These are phyloP conservation scores for Eciton burchellii DNA, from an alignment of 1,140 invertebrate genomes.

Conservation along the genomic window DNA sequence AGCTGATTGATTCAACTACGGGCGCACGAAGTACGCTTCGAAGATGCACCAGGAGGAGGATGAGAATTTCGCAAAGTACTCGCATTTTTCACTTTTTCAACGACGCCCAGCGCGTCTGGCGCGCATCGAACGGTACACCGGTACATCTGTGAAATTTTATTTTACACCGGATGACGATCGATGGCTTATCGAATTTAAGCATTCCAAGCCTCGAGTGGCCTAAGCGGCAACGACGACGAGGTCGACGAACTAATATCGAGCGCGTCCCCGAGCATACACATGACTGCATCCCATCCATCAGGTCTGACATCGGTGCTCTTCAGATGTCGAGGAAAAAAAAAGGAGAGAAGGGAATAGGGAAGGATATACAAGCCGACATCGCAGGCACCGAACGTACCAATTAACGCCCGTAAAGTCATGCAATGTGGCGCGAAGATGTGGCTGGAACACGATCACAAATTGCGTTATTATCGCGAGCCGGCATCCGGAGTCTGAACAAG, in stretches of 20 bases:
- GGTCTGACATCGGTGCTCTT: slow-evolving; percentile 56
- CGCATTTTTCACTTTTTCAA: background rate
- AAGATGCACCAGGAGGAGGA: background rate
- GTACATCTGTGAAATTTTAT: slow-evolving; percentile 16
- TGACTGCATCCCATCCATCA: slow-evolving; percentile 65
- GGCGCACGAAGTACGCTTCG: no score
- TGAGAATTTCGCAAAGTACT: background rate
- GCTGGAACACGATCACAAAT: slow-evolving; percentile 48
- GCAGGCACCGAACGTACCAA: slow-evolving; percentile 39
- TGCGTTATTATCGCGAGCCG: slow-evolving; percentile 45
- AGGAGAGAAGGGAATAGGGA: background rate
- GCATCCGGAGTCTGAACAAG: slow-evolving; percentile 43
- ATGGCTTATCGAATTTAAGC: slow-evolving; percentile 8
- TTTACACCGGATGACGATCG: background rate
- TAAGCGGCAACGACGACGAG: slow-evolving; percentile 42
- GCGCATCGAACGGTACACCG: background rate
- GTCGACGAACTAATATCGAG: slow-evolving; percentile 77
- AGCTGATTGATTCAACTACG: no score
- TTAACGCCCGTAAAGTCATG: slow-evolving; percentile 70
- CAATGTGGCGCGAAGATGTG: slow-evolving; percentile 55
- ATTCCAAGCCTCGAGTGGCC: slow-evolving; percentile 30
- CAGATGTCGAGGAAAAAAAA: slow-evolving; percentile 13
- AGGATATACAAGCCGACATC: slow-evolving; percentile 51
- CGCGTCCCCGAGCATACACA: slow-evolving; percentile 57
- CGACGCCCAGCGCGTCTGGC: background rate